A percentile compares a stretch with the other conserved stretches of the same genome.
These are phyloP conservation scores for Cerastis rubricosa DNA, from an alignment of 2,888 invertebrate species.

Conservation along the genomic window DNA sequence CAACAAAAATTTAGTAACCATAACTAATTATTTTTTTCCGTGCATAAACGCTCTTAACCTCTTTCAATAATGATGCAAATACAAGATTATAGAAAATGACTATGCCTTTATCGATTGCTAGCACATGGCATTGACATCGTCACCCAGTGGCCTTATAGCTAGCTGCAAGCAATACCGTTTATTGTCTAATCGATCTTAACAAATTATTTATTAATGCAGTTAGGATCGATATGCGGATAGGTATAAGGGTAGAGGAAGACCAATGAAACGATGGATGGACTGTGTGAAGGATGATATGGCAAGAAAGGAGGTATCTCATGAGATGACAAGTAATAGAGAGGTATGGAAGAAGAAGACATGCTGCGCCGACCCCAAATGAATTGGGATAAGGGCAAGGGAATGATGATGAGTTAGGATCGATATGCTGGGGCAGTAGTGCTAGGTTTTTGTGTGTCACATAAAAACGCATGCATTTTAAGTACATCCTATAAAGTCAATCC, in stretches of 20 bases:
- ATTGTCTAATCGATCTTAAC: conserved; percentile 38
- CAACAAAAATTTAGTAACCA: too few relatives aligned
- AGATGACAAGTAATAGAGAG: too few relatives aligned
- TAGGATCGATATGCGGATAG: neutral
- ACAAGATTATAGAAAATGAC: conserved; percentile 18
- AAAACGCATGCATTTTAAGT: neutral
- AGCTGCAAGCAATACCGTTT: conserved; percentile 2
- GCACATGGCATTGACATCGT: conserved; percentile 40
- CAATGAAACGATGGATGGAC: too few relatives aligned
- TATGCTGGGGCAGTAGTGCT: neutral
- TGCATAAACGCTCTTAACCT: too few relatives aligned
- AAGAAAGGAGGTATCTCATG: too few relatives aligned
- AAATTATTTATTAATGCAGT: conserved; percentile 16
- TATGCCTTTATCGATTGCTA: conserved; percentile 22
- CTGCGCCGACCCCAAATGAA: too few relatives aligned
- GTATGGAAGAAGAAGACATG: too few relatives aligned
- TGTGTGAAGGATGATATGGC: too few relatives aligned
- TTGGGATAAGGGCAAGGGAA: too few relatives aligned
- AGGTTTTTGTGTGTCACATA: neutral
- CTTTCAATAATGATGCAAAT: neutral
- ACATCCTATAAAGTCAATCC: neutral
- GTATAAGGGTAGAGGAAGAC: too few relatives aligned
- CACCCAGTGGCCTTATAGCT: conserved; percentile 14
- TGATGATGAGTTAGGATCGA: neutral
- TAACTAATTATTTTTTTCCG: too few relatives aligned